phyloP scores from a whole-genome alignment of 2,113 vertebrate genomes.

The Semnornis frantzii region DNA sequence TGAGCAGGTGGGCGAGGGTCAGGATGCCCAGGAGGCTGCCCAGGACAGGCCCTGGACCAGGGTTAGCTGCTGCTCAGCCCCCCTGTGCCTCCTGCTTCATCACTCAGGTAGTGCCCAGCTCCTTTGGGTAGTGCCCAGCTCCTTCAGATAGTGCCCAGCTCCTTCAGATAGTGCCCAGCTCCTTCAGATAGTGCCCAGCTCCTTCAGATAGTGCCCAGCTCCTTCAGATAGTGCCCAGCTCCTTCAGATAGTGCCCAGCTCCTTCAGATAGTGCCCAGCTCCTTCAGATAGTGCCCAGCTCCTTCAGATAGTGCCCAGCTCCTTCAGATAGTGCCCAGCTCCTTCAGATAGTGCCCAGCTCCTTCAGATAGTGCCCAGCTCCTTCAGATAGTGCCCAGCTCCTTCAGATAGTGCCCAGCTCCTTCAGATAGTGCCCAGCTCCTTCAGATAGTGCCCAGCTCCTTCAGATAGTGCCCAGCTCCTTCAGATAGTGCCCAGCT shows the following conservation, averaged over 20 bases:
- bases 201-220: no score
- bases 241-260: no score
- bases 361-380: no score
- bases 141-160: no score
- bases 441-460: background rate
- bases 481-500: no score
- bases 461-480: background rate
- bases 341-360: background rate
- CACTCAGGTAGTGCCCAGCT: background rate
- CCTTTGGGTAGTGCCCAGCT: background rate
- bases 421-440: no score
- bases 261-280: background rate
- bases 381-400: background rate
- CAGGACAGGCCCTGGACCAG: background rate
- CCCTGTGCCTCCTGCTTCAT: background rate
- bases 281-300: background rate
- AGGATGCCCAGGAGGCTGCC: background rate
- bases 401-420: background rate
- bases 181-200: no score
- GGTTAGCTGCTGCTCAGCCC: background rate
- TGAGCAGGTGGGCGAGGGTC: no score
- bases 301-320: no score
- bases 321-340: background rate
- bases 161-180: no score
- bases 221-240: no score